phyloP scores from a whole-genome alignment of 1,140 invertebrate species.

The Callitettix versicolor region DNA sequence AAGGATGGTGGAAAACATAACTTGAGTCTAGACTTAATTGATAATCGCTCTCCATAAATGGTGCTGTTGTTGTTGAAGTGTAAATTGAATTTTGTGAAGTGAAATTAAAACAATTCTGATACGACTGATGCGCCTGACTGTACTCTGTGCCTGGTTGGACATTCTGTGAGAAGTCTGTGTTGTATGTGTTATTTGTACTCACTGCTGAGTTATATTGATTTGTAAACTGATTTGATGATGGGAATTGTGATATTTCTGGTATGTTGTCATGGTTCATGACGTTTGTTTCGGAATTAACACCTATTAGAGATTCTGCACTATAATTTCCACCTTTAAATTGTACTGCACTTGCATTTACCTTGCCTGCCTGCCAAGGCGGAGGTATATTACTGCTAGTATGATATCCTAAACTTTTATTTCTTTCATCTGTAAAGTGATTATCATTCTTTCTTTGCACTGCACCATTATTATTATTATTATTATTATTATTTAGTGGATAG shows the following conservation, averaged over 20 bases:
- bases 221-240: not conserved
- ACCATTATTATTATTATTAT: slow-evolving; percentile 5
- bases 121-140: slow-evolving; percentile 2
- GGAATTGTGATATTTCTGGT: slow-evolving; percentile 26
- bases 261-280: slow-evolving; percentile 30
- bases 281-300: slow-evolving; percentile 29
- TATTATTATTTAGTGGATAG: slow-evolving; percentile 6
- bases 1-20: not conserved
- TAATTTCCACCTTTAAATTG: slow-evolving; percentile 37
- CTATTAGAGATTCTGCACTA: slow-evolving; percentile 46
- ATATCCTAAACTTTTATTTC: not conserved
- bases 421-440: too few species aligned
- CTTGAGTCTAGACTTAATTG: not conserved
- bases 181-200: slow-evolving; percentile 20
- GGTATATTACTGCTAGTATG: not conserved
- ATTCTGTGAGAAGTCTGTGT: slow-evolving; percentile 2
- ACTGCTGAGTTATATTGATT: slow-evolving; percentile 32
- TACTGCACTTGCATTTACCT: not conserved
- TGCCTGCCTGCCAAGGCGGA: not conserved
- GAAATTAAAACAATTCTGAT: slow-evolving; percentile 20
- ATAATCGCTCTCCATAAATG: not conserved
- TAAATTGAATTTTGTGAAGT: not conserved
- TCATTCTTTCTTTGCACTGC: not conserved
- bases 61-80: not conserved
- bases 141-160: slow-evolving; percentile 3